Evolutionary conservation across 2,113 vertebrate species (phyloP).

Genomic region (Peromyscus polionotus): DNA sequence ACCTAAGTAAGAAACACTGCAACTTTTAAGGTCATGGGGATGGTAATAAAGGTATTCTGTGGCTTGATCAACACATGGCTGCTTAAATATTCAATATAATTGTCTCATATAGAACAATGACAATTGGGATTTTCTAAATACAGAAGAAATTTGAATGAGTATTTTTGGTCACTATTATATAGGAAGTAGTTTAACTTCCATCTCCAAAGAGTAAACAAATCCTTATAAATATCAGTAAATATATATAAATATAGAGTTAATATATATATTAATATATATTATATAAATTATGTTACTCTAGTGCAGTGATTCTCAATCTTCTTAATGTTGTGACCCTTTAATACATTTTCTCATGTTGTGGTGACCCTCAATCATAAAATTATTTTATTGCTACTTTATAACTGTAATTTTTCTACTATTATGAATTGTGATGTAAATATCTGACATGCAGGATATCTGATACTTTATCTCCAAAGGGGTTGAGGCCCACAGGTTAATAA

Average conservation of each 20-base stretch:
- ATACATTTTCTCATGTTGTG: too few relatives aligned
- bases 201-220: constrained; percentile 47
- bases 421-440: too few relatives aligned
- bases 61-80: background rate
- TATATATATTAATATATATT: background rate
- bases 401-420: too few relatives aligned
- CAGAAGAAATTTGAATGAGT: background rate
- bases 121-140: constrained; percentile 42
- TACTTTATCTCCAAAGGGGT: too few relatives aligned
- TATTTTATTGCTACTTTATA: too few relatives aligned
- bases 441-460: too few relatives aligned
- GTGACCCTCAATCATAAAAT: too few relatives aligned
- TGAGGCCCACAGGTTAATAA: too few relatives aligned
- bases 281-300: background rate
- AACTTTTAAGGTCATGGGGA: background rate
- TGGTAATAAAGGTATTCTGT: background rate
- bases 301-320: too few relatives aligned
- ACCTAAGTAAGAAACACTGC: background rate
- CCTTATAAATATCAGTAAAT: background rate
- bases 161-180: background rate
- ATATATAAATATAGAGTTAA: too few relatives aligned
- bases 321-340: too few relatives aligned
- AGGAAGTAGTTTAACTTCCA: background rate
- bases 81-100: background rate
- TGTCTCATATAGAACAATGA: background rate